Evolutionary conservation across 2,113 vertebrate species (phyloP), one percentile per base, ranked within the genome.

Genomic region (Alectura lathami): DNA sequence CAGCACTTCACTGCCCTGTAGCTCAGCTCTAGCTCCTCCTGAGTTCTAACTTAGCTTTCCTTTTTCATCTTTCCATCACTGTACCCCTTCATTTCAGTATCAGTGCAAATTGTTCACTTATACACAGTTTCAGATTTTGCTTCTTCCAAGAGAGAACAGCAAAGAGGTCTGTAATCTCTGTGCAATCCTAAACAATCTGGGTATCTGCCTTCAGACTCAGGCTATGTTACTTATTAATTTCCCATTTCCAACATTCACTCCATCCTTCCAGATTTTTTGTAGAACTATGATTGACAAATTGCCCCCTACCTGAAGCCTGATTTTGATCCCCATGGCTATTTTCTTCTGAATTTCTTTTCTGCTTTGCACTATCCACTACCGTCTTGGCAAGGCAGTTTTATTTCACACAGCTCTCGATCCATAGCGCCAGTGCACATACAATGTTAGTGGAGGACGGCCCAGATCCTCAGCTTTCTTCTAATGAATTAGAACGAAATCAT

Each of bases 401-500:
- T n/a, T 51, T 79, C 60, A 45, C 11, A 20, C 27, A 68, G 11
- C 10, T 69, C 50, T 86, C 6, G 2, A 6, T 50, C 38, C 13
- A 5, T 79, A 42, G 42, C 4, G 62, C 20, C n/a, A 70, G 14
- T 40, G 17, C 13, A 40, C 15, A 20, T 11, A 26, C 0, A 0
- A 67, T 8, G 3, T n/a, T 21, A 53, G 12, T 50, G 18, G 27
- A 83, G n/a, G 12, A 66, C 15, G 6, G 29, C 8, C 8, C 48
- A 89, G 30, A 60, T 38, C 8, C 5, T 88, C 48, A 76, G 4
- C 22, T 76, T 86, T 78, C 45, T 78, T 53, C 32, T 75, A 32
- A 60, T 40, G 23, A 62, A 82, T 23, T 17, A 59, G 34, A 43
- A 32, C 30, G 15, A 83, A 76, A 63, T 14, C 36, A 48, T 9